Base-by-base conservation (phyloP, 2,888 invertebrate genomes). In the Apamea epomidion region DNA sequence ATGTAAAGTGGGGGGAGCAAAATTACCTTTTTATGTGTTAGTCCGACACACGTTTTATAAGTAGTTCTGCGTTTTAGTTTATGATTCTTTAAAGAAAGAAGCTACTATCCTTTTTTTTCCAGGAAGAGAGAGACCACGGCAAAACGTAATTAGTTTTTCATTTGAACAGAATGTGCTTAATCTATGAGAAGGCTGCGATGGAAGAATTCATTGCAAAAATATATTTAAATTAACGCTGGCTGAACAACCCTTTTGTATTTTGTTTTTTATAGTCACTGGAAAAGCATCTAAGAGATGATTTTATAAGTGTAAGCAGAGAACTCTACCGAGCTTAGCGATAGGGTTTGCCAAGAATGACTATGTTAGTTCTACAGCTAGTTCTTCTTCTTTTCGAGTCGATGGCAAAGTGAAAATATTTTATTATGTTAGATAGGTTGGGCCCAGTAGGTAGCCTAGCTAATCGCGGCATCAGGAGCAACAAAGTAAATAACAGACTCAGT, bases 161-260 rank as follows among this genome's bases (percentile, higher is more conserved):
- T 37, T 37, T 37, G 5, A 37, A 42, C 51, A 25, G 25, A 51
- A 64, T 74, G 12, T 48, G 18, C 64, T 51, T 25, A 29, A 62
- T n/a, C 37, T 29, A 29, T n/a, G 12, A 37, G 7, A 51, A 29
- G 48, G 58, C n/a, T 21, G 32, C n/a, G 51, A 64, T 64, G 51
- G 16, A 62, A 76, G 16, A 64, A 64, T 62, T 51, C 37, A 76
- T 64, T 71, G 6, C 16, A 64, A 12, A 21, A 7, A 72, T 48
- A 48, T 2, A 3, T 48, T 71, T 48, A 62, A 76, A 76, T 71
- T 71, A 76, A 16, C 25, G 32, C 45, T n/a, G 29, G 32, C 32
- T 60, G 0, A 37, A 73, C n/a, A 25, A 62, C 29, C n/a, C 16
- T 51, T 58, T 73, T 48, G 21, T 0, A n/a, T n/a, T 62, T 73